These are phyloP conservation scores for Pristis pectinata DNA, from an alignment of 2,797 vertebrate genomes.

Conservation along the genomic window DNA sequence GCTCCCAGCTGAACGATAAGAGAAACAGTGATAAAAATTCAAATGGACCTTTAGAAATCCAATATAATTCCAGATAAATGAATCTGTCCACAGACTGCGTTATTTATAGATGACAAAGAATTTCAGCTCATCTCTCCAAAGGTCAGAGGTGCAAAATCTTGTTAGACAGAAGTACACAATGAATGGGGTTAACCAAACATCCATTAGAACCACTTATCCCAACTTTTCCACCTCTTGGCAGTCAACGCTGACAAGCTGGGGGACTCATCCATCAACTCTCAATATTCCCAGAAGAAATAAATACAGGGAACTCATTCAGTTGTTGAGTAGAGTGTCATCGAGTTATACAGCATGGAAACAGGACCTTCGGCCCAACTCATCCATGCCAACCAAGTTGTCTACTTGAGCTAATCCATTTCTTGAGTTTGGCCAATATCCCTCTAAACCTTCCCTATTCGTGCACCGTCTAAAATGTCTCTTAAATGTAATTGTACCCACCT, in stretches of 20 bases:
- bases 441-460: too few species aligned
- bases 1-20: not conserved
- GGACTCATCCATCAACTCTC: not conserved
- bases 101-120: slow-evolving; percentile 8
- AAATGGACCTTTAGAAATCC: not conserved
- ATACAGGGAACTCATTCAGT: not conserved
- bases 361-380: too few species aligned
- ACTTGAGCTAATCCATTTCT: too few species aligned
- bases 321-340: too few species aligned
- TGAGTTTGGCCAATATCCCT: too few species aligned
- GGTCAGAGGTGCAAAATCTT: not conserved
- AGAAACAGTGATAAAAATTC: not conserved
- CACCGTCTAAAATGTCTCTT: too few species aligned
- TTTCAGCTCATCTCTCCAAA: not conserved
- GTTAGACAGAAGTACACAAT: not conserved
- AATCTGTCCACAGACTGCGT: not conserved
- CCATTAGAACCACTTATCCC: not conserved
- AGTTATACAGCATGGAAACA: too few species aligned
- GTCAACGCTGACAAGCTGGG: not conserved
- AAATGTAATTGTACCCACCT: too few species aligned
- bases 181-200: not conserved
- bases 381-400: too few species aligned
- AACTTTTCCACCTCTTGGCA: not conserved
- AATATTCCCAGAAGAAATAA: not conserved
- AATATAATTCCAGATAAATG: slow-evolving; percentile 20